Evolutionary conservation across 2,888 invertebrate species (phyloP).

Genomic region (Melieria picta): DNA sequence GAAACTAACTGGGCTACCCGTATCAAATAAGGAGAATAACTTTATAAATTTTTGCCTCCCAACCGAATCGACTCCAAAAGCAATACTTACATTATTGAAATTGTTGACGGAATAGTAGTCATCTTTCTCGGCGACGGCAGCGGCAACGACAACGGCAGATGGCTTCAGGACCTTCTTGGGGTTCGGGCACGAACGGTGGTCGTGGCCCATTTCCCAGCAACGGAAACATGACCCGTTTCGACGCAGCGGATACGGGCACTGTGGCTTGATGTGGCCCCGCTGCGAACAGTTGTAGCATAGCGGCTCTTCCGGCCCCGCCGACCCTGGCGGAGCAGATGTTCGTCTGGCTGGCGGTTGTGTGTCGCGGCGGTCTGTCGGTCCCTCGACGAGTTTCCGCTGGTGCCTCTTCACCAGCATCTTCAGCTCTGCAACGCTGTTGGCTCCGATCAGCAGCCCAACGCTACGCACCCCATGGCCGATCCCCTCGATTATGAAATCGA

Average conservation of each 20-base stretch:
- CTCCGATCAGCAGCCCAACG: conserved; percentile 12
- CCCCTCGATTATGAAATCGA: conserved; percentile 29
- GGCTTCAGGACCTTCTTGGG: conserved; percentile 24
- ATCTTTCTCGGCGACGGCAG: conserved; percentile 3
- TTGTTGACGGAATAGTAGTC: neutral
- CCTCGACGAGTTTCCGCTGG: conserved; percentile 20
- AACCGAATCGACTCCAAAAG: neutral
- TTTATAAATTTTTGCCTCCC: no score
- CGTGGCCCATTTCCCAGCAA: conserved; percentile 32
- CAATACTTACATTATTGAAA: conserved; percentile 13
- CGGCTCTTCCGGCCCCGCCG: neutral
- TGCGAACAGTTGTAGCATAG: conserved; percentile 28
- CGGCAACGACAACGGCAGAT: neutral
- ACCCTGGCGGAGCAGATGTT: neutral
- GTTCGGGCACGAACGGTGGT: conserved; percentile 34
- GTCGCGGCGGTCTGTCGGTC: no score
- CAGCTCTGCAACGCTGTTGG: conserved; percentile 5
- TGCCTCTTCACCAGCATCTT: conserved; percentile 13
- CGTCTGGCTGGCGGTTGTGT: no score
- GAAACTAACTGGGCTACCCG: no score
- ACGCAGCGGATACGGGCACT: conserved; percentile 30
- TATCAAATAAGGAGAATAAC: no score
- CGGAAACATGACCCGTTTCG: conserved; percentile 35
- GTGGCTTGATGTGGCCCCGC: conserved; percentile 26
- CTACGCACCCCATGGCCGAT: conserved; percentile 16